Conservation (phyloP, 1,140 invertebrate species). For the Panagrolaimus sp. region DNA sequence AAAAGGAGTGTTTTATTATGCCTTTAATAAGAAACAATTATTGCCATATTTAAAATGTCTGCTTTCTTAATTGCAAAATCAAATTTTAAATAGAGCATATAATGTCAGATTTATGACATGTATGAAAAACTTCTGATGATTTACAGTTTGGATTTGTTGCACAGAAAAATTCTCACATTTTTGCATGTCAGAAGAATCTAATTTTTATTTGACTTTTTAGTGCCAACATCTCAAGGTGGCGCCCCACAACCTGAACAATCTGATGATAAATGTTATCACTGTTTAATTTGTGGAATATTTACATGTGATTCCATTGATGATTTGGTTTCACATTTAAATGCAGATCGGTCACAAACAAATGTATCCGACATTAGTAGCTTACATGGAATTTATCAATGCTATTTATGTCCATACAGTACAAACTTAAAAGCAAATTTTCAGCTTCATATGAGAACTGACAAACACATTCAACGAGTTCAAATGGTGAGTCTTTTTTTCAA, state of each 20-base stretch:
- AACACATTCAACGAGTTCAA: constrained; percentile 91
- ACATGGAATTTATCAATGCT: constrained; percentile 89
- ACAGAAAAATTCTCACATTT: constrained; percentile 17
- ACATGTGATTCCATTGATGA: constrained; percentile 82
- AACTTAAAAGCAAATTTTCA: constrained; percentile 99
- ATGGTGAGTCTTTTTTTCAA: constrained; percentile 69
- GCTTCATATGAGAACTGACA: constrained; percentile 97
- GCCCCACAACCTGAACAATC: constrained; percentile 64
- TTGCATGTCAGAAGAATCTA: no score
- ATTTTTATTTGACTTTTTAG: constrained; percentile 13
- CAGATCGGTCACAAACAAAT: constrained; percentile 79
- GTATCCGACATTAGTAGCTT: constrained; percentile 85
- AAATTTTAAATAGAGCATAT: no score
- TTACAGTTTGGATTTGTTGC: no score
- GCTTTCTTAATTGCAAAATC: no score
- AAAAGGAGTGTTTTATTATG: no score
- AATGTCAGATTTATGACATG: no score
- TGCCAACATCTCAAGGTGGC: background rate
- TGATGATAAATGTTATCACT: constrained; percentile 67
- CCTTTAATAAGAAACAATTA: no score
- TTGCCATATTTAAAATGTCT: no score
- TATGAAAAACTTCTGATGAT: no score
- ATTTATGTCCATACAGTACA: constrained; percentile 97
- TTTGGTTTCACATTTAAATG: constrained; percentile 80
- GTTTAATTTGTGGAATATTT: constrained; percentile 87